Percentiles rank a stretch among this genome's conserved stretches.
phyloP scores from a whole-genome alignment of 2,797 vertebrate species.

The Botia almorhae region DNA sequence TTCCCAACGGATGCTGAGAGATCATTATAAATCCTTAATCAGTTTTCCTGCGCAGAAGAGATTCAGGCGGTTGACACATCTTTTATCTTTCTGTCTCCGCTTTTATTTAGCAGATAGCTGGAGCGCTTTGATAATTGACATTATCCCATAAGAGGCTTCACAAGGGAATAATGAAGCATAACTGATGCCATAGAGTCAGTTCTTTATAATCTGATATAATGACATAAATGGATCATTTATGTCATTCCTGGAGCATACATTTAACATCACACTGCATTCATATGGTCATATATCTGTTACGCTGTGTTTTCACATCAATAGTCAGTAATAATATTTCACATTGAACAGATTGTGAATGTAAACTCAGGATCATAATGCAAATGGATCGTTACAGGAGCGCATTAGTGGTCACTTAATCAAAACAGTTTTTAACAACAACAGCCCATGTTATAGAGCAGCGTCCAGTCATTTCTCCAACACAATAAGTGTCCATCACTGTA shows the following conservation, averaged over 20 bases:
- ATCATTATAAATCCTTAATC: constrained; percentile 59
- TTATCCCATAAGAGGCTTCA: constrained; percentile 39
- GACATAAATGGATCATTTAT: background rate
- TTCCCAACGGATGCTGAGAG: constrained; percentile 51
- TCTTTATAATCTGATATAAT: constrained; percentile 35
- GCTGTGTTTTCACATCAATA: background rate
- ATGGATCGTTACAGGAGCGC: background rate
- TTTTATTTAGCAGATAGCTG: constrained; percentile 35
- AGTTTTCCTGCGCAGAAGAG: constrained; percentile 40
- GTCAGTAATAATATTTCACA: background rate
- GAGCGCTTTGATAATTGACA: constrained; percentile 47
- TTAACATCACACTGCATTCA: background rate
- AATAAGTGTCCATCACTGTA: background rate
- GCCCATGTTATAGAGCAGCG: background rate
- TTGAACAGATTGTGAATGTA: too few species aligned
- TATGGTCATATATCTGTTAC: background rate
- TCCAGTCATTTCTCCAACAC: constrained; percentile 15
- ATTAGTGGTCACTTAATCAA: background rate
- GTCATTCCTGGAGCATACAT: background rate
- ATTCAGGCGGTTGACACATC: constrained; percentile 42
- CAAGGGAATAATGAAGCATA: constrained; percentile 51
- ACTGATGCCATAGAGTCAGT: constrained; percentile 31
- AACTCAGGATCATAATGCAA: background rate
- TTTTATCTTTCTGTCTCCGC: constrained; percentile 21
- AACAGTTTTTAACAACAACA: background rate